Evolutionary conservation across 1,140 invertebrate genomes (phyloP).

Genomic region (Dryas iulia): DNA sequence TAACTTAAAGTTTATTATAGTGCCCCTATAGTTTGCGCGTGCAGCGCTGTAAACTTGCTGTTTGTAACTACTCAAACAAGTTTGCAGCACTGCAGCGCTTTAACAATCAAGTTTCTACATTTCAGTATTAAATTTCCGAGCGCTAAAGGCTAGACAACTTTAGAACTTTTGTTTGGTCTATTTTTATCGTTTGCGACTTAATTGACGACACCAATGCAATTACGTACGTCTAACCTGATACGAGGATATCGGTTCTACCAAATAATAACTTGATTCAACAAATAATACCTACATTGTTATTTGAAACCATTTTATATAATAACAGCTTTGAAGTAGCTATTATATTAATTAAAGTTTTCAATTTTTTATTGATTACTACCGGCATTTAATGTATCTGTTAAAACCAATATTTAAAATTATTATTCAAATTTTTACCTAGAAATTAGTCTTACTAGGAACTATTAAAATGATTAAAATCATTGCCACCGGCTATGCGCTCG

Average conservation of each 20-base stretch:
- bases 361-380: background rate
- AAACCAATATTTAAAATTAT: background rate
- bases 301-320: background rate
- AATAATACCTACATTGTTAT: background rate
- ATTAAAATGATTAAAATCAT: background rate
- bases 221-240: conserved; percentile 1
- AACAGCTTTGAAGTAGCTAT: background rate
- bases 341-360: background rate
- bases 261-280: background rate
- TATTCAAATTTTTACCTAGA: background rate
- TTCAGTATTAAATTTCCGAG: conserved; percentile 54
- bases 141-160: conserved; percentile 49
- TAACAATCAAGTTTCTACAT: conserved; percentile 27
- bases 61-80: conserved; percentile 18
- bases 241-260: background rate
- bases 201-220: conserved; percentile 46
- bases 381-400: background rate
- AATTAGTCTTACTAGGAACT: background rate
- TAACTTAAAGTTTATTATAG: conserved; percentile 54
- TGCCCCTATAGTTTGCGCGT: conserved; percentile 23
- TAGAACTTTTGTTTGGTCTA: conserved; percentile 43
- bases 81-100: conserved; percentile 32
- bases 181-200: conserved; percentile 54
- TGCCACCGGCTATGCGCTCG: background rate
- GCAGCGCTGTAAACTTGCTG: conserved; percentile 20